Evolutionary conservation across 2,113 vertebrate genomes (phyloP), one percentile per base, ranked within the genome.

Genomic region (Neolamprologus tretocephalus): DNA sequence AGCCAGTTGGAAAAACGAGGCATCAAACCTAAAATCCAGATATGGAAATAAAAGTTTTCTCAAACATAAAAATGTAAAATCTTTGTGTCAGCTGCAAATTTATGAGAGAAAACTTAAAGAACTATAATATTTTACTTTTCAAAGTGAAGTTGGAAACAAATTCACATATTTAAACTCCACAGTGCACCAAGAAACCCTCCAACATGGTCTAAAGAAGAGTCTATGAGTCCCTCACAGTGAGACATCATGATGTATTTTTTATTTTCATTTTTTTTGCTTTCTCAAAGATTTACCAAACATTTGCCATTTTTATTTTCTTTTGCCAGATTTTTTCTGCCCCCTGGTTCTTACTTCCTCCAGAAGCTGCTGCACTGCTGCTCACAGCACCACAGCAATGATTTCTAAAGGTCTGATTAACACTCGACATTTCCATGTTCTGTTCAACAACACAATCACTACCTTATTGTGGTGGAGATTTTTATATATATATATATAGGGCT

Each of bases 231-330:
- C 19, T 68, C 10, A 5, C 2, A 8, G 33, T 13, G 10, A 37
- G 16, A 33, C 6, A 0, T 63, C 58, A 33, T 1, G 0, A 19
- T 63, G 35, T 35, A 10, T 63, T 31, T 17, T 58, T 31, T 1
- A 2, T 58, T 3, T 28, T 28, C 1, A 1, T 0, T 31, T 33
- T 0, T 33, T 63, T 66, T 12, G 31, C 17, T 66, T 12, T 35
- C 9, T 35, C 9, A 1, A 33, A 33, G 28, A 63, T 63, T 63
- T 35, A 3, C 0, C 31, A 19, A 19, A 35, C 3, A 35, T n/a
- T 63, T 35, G 58, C 1, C 3, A 66, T 35, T 66, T 35, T 66
- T 8, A 63, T 63, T 63, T 33, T 63, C 16, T 33, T 63, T 63
- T 63, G 4, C 58, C 6, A 3, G 2, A 4, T 33, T 33, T 63